Percentiles rank a stretch among this genome's conserved stretches.
Evolutionary conservation across 2,113 vertebrate genomes (phyloP).

Genomic region (Alosa alosa): DNA sequence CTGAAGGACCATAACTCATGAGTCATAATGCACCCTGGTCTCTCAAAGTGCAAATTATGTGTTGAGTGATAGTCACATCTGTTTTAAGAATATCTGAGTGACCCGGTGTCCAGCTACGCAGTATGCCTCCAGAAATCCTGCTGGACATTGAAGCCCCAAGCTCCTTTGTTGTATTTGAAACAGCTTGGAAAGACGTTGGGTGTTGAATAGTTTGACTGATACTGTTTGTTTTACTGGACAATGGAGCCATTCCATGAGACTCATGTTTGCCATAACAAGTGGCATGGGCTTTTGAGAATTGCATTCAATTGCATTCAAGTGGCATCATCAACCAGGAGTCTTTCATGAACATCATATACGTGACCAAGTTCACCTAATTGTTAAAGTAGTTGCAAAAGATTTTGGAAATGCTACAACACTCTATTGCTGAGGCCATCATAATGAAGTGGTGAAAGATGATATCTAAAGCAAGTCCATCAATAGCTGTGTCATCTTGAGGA

Average conservation of each 20-base stretch:
- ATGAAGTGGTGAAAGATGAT: not conserved
- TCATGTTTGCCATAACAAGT: not conserved
- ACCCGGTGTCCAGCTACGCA: not conserved
- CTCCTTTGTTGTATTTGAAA: not conserved
- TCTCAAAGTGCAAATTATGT: not conserved
- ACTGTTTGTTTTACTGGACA: not conserved
- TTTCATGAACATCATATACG: not conserved
- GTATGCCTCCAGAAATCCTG: not conserved
- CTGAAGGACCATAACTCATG: not conserved
- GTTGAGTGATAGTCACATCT: constrained; percentile 17
- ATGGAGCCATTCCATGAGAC: not conserved
- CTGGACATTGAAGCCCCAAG: not conserved
- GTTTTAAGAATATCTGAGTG: not conserved
- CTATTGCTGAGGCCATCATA: not conserved
- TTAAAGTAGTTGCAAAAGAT: not conserved
- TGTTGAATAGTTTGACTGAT: not conserved
- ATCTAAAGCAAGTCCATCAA: not conserved
- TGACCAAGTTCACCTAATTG: not conserved
- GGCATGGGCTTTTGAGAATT: not conserved
- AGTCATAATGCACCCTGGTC: not conserved
- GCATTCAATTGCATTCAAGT: not conserved
- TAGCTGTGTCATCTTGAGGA: not conserved
- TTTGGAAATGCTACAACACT: not conserved
- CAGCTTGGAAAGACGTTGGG: not conserved
- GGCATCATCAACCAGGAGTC: not conserved